These are phyloP conservation scores for Scaptomyza parva DNA, from an alignment of 2,888 invertebrate genomes.

Conservation along the genomic window DNA sequence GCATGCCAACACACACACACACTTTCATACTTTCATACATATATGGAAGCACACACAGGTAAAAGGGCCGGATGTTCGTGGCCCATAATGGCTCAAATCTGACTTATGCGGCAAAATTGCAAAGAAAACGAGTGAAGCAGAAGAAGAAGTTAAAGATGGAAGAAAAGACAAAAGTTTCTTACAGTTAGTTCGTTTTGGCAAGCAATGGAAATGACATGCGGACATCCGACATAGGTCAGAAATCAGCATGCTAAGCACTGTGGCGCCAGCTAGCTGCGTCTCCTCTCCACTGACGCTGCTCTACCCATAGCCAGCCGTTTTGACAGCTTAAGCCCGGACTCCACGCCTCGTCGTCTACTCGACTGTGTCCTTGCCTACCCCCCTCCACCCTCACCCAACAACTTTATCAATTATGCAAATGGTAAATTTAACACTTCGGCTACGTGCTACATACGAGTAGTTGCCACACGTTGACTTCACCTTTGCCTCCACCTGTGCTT, in stretches of 20 bases:
- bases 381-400: conserved; percentile 40
- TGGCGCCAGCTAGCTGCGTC: conserved; percentile 38
- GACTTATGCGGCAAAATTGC: conserved; percentile 73
- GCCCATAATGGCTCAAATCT: conserved; percentile 75
- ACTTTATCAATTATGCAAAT: conserved; percentile 82
- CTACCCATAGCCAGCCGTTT: conserved; percentile 26
- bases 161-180: conserved; percentile 15
- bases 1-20: conserved; percentile 54
- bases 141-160: background rate
- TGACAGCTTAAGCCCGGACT: conserved; percentile 49
- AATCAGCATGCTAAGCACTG: conserved; percentile 74
- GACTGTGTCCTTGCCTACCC: background rate
- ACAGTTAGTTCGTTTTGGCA: conserved; percentile 18
- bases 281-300: conserved; percentile 11
- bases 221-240: conserved; percentile 78
- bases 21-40: conserved; percentile 15
- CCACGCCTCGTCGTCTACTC: conserved; percentile 2
- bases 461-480: conserved; percentile 16
- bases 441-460: conserved; percentile 52
- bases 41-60: conserved; percentile 29
- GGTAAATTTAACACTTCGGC: conserved; percentile 78
- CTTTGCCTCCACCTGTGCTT: background rate
- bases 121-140: conserved; percentile 25
- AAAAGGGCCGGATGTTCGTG: conserved; percentile 62
- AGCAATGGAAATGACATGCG: conserved; percentile 72